Base-by-base conservation (phyloP, 2,797 vertebrate genomes). In the Acrossocheilus fasciatus region DNA sequence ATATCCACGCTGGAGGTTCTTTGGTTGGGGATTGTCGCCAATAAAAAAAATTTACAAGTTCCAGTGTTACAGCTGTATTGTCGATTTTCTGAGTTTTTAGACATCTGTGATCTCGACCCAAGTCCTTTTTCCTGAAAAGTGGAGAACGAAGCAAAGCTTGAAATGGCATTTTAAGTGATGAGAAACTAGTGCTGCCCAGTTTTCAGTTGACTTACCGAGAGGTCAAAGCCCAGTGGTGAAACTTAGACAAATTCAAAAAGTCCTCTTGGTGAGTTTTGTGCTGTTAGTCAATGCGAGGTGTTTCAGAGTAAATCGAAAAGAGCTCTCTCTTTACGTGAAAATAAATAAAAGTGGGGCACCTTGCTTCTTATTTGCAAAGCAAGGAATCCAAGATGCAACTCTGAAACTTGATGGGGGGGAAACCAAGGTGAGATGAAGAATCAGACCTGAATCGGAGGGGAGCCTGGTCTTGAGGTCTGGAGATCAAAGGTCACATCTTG, bases 401-500 rank as follows among this genome's bases (percentile, higher is more conserved):
- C 30, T 76, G 74, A 76, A 39, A 76, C 74, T 54, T 34, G 8
- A 26, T 62, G 9, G 18, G 23, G 36, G 34, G 36, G 34, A 8
- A 20, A 69, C 30, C 52, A n/a, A 74, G 23, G 59, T 68, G 34
- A 68, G 47, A 26, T 54, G 36, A 54, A 66, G 52, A 75, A 64
- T 62, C 6, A 15, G 47, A 64, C 26, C 18, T 47, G 43, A 64
- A 83, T 76, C 39, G 18, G 62, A 81, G 9, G 1, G 17, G 2
- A 12, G 57, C 43, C n/a, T 70, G n/a, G 2, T 72, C 10, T 30
- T 57, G 9, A 45, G 52, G 50, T 74, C 34, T 77, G 45, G 23
- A 68, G 34, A 69, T 69, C 50, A 23, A 70, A 79, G 64, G 64
- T 72, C n/a, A 45, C 59, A 81, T 62, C 68, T 45, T 59, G 18